A percentile compares a stretch with the other conserved stretches of the same genome.
These are phyloP conservation scores for Maccullochella peelii DNA, from an alignment of 2,113 vertebrate genomes.

Conservation along the genomic window DNA sequence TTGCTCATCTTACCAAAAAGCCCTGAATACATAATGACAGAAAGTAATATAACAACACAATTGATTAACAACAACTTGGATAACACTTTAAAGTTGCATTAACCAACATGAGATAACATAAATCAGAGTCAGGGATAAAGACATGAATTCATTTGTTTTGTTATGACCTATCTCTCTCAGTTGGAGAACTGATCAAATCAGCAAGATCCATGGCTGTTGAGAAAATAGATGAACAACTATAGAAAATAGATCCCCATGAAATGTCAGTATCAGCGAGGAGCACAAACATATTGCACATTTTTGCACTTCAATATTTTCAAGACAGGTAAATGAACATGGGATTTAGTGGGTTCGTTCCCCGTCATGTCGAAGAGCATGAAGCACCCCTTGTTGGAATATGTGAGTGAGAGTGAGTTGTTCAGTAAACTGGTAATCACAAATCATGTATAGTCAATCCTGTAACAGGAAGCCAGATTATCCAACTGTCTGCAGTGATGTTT, in stretches of 20 bases:
- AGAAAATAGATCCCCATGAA: neutral
- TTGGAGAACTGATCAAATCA: neutral
- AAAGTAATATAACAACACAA: neutral
- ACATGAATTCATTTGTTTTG: neutral
- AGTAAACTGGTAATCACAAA: neutral
- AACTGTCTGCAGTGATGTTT: neutral
- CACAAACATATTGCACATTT: neutral
- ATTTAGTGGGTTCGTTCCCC: too few relatives aligned
- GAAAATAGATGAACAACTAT: neutral
- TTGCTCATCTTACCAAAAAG: neutral
- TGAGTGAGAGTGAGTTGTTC: neutral
- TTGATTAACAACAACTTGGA: neutral
- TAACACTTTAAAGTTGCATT: neutral
- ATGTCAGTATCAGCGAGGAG: neutral
- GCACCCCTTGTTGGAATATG: too few relatives aligned
- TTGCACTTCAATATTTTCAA: neutral
- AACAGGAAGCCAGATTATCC: neutral
- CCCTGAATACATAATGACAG: neutral
- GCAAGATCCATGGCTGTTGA: neutral
- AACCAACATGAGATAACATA: neutral
- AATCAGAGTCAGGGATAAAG: conserved; percentile 12
- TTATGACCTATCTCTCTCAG: neutral
- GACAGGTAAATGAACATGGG: too few relatives aligned
- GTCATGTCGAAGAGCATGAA: too few relatives aligned
- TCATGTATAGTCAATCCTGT: neutral